These are phyloP conservation scores for Eupithecia abbreviata DNA, from an alignment of 2,888 invertebrate genomes.

Conservation along the genomic window DNA sequence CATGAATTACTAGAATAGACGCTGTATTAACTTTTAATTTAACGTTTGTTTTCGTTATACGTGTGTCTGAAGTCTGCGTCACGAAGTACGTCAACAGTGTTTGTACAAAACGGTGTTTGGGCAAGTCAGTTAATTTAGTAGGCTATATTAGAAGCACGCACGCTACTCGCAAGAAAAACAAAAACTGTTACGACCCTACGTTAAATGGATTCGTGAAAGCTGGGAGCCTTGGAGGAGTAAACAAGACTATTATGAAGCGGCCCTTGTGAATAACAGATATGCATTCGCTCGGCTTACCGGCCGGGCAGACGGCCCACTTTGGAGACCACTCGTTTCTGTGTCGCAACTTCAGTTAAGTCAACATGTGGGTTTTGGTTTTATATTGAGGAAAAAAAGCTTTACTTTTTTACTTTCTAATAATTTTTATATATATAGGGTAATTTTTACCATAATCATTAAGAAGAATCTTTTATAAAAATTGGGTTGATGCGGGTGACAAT, in stretches of 20 bases:
- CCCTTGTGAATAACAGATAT: slow-evolving; percentile 38
- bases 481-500: background rate
- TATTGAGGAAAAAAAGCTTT: background rate
- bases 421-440: too few species aligned
- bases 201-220: slow-evolving; percentile 37
- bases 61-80: slow-evolving; percentile 52
- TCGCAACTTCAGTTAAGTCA: background rate
- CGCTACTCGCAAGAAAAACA: slow-evolving; percentile 64
- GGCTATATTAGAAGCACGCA: slow-evolving; percentile 69
- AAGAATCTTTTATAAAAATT: background rate
- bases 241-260: slow-evolving; percentile 40
- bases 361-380: background rate
- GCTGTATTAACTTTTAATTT: slow-evolving; percentile 48
- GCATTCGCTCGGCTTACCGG: slow-evolving; percentile 29
- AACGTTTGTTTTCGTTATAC: slow-evolving; percentile 46
- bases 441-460: background rate
- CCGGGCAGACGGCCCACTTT: background rate
- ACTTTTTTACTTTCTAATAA: background rate
- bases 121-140: slow-evolving; percentile 70
- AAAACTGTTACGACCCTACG: slow-evolving; percentile 48
- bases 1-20: slow-evolving; percentile 23
- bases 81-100: slow-evolving; percentile 66
- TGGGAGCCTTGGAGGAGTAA: slow-evolving; percentile 35
- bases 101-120: slow-evolving; percentile 65
- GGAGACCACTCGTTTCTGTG: background rate